Conservation (phyloP, 2,113 vertebrate genomes). For the Psephotus haematonotus region DNA sequence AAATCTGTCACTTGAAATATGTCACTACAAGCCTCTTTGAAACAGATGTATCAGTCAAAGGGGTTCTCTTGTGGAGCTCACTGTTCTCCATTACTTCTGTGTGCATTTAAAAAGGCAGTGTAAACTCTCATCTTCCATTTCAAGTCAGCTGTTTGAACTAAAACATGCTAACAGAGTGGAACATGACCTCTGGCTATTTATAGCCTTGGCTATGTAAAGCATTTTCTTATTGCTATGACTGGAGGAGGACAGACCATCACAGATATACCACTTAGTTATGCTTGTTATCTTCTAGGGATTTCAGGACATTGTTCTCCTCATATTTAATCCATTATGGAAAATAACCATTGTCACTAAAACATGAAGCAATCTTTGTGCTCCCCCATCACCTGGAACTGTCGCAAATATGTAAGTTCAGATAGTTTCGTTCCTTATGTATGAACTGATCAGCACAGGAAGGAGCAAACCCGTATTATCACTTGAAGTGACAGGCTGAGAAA, state of each 20-base stretch:
- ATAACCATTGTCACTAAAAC: not conserved
- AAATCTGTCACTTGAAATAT: not conserved
- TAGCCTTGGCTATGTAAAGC: constrained; percentile 25
- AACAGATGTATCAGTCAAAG: not conserved
- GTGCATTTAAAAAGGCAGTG: constrained; percentile 1
- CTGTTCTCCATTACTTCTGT: not conserved
- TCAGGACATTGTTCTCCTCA: not conserved
- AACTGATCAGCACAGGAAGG: not conserved
- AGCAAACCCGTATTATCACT: not conserved
- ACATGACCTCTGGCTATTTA: constrained; percentile 47
- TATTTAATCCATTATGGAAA: not conserved
- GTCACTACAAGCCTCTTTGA: not conserved
- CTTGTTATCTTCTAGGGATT: not conserved
- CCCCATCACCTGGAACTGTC: not conserved
- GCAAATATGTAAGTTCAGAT: not conserved
- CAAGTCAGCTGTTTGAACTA: constrained; percentile 51
- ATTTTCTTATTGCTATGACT: not conserved
- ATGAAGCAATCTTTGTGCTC: not conserved
- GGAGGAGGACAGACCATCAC: not conserved
- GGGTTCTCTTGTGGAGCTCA: not conserved
- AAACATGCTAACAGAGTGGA: not conserved
- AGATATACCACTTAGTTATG: not conserved
- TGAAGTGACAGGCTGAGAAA: not conserved
- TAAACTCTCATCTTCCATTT: constrained; percentile 44
- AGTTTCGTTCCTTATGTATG: not conserved